Evolutionary conservation across 2,113 vertebrate species (phyloP).

Genomic region (Bufo bufo): DNA sequence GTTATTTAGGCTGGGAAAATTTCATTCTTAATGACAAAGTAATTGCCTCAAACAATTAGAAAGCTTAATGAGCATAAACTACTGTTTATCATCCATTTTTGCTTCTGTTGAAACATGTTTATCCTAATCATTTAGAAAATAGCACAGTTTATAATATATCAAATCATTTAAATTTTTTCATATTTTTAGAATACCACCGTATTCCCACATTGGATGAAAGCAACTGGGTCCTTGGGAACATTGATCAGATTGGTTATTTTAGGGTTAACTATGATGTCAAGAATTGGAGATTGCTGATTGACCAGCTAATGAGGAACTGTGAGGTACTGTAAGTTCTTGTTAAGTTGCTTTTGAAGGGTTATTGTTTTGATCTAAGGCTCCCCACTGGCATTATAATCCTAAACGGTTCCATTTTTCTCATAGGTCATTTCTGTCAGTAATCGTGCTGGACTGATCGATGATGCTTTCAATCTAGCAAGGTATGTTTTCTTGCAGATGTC

Average conservation of each 20-base stretch:
- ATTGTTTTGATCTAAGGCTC: constrained; percentile 59
- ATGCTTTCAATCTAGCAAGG: constrained; percentile 97
- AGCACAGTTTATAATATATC: neutral
- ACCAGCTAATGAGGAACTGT: constrained; percentile 87
- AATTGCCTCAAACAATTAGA: constrained; percentile 45
- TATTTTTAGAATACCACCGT: constrained; percentile 82
- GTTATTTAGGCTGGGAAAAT: constrained; percentile 28
- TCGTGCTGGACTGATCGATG: constrained; percentile 92
- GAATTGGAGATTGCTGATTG: constrained; percentile 94
- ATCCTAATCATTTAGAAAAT: constrained; percentile 44
- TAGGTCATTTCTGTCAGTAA: constrained; percentile 95
- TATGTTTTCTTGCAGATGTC: constrained; percentile 73
- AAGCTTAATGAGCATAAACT: constrained; percentile 48
- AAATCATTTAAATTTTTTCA: constrained; percentile 56
- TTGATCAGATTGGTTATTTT: constrained; percentile 97
- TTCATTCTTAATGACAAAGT: constrained; percentile 37
- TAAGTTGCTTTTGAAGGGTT: constrained; percentile 58
- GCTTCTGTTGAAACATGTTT: constrained; percentile 19
- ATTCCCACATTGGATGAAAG: constrained; percentile 79
- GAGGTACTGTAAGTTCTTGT: constrained; percentile 73
- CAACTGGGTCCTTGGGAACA: constrained; percentile 92
- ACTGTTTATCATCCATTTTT: constrained; percentile 50
- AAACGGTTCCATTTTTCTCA: constrained; percentile 64
- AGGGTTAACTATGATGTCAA: constrained; percentile 96
- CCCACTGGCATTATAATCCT: constrained; percentile 63